phyloP scores from a whole-genome alignment of 2,888 invertebrate species.

The Lasius fuliginosus region DNA sequence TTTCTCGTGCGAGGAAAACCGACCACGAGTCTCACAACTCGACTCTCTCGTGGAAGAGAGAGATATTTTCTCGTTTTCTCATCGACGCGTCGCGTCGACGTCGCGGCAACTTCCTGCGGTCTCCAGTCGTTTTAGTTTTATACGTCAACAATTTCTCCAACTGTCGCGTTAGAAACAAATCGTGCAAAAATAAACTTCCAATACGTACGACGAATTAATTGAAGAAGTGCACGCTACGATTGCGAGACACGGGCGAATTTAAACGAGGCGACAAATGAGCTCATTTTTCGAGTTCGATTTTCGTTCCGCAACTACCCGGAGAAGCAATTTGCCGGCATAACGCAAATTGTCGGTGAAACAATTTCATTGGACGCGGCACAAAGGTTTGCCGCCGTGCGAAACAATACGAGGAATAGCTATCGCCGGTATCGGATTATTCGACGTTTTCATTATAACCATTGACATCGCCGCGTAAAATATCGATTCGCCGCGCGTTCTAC shows the following conservation, averaged over 20 bases:
- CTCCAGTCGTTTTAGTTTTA: not conserved
- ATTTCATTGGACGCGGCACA: conserved; percentile 60
- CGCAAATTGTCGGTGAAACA: conserved; percentile 64
- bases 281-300: conserved; percentile 36
- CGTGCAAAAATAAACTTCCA: not conserved
- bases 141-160: not conserved
- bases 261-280: conserved; percentile 42
- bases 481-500: conserved; percentile 66
- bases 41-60: conserved; percentile 2
- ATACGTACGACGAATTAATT: not conserved
- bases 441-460: conserved; percentile 75
- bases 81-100: not conserved
- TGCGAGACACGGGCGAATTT: conserved; percentile 5
- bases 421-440: conserved; percentile 72
- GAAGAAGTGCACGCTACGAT: not conserved
- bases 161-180: conserved; percentile 1
- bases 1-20: not conserved
- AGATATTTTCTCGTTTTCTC: conserved; percentile 33
- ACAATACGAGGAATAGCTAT: conserved; percentile 66
- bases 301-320: conserved; percentile 35
- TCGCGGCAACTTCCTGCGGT: not conserved
- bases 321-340: conserved; percentile 60
- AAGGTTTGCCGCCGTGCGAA: conserved; percentile 58
- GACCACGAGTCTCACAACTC: conserved; percentile 29
- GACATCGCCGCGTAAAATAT: conserved; percentile 74